Percentiles rank a stretch among this genome's conserved stretches.
These are phyloP conservation scores for Dendrolimus kikuchii DNA, from an alignment of 1,140 invertebrate species.

Conservation along the genomic window DNA sequence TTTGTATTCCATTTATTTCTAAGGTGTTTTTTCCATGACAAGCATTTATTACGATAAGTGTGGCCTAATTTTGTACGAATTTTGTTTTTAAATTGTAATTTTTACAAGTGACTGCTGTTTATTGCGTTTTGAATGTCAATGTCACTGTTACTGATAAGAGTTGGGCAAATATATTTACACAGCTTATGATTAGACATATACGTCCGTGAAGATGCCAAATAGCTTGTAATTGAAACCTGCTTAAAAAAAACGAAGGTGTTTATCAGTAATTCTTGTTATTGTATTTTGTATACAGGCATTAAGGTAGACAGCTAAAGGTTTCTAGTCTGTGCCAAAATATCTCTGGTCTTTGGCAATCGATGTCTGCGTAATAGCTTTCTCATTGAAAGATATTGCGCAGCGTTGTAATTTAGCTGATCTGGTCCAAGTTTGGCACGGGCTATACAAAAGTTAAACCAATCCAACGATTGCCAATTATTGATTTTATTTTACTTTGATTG, in stretches of 20 bases:
- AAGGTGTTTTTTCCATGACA: slow-evolving; percentile 54
- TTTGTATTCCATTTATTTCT: slow-evolving; percentile 39
- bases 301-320: slow-evolving; percentile 9
- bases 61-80: slow-evolving; percentile 57
- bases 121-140: slow-evolving; percentile 2
- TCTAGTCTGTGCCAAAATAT: too few relatives aligned
- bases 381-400: too few relatives aligned
- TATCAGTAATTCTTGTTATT: slow-evolving; percentile 9
- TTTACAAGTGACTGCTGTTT: slow-evolving; percentile 18
- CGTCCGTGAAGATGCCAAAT: slow-evolving; percentile 68
- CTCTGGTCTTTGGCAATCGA: too few relatives aligned
- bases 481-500: too few relatives aligned
- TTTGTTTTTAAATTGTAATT: slow-evolving; percentile 29
- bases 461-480: too few relatives aligned
- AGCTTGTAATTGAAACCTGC: slow-evolving; percentile 44
- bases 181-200: slow-evolving; percentile 40
- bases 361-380: too few relatives aligned
- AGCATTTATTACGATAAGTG: slow-evolving; percentile 59
- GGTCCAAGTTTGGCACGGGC: slow-evolving; percentile 44
- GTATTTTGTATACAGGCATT: too few relatives aligned
- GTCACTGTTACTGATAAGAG: slow-evolving; percentile 4
- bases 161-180: slow-evolving; percentile 43
- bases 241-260: slow-evolving; percentile 12
- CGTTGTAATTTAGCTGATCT: slow-evolving; percentile 22
- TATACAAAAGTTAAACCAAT: background rate